Evolutionary conservation across 1,140 invertebrate genomes (phyloP), one percentile per base, ranked within the genome.

Genomic region (Drosophila leontia): DNA sequence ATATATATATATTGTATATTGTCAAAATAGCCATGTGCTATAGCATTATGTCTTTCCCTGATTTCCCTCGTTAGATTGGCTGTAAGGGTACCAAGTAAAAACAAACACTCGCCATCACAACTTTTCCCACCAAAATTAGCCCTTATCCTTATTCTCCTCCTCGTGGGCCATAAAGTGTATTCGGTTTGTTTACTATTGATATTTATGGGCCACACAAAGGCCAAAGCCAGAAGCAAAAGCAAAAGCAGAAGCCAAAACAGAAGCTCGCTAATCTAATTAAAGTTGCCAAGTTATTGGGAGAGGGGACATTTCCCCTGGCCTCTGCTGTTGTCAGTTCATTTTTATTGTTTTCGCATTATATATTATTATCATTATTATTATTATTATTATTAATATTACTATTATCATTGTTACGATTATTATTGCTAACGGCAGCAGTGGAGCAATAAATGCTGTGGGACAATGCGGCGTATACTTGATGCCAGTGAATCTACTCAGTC

Each of bases 201-300:
- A 76, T 72, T 72, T 57, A 77, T 71, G 59, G 50, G 45, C 37
- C 2, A 35, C 32, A 53, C 50, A 35, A 17, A 53, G 17, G 17
- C 12, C 17, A 37, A 23, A 26, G 35, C 2, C 17, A 34, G 34
- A 6, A 55, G 3, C 58, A 34, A 15, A 50, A 37, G 50, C 45
- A 61, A 7, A 32, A 11, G 12, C 9, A 50, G 26, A 47, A 45
- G 23, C 44, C 35, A 29, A 53, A 53, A 59, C 17, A 34, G 34
- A 19, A 50, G 42, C 47, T 41, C 70, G 69, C 51, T 84, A 72
- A 84, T 84, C 76, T 72, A 77, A 84, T 84, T 84, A 84, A 80
- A 83, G 70, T 77, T 64, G 51, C 23, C 55, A 64, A 64, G 41
- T 67, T 82, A 64, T 67, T 50, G 8, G n/a, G 26, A 23, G 41